phyloP scores from a whole-genome alignment of 2,113 vertebrate genomes.

The Bambusicola thoracicus region DNA sequence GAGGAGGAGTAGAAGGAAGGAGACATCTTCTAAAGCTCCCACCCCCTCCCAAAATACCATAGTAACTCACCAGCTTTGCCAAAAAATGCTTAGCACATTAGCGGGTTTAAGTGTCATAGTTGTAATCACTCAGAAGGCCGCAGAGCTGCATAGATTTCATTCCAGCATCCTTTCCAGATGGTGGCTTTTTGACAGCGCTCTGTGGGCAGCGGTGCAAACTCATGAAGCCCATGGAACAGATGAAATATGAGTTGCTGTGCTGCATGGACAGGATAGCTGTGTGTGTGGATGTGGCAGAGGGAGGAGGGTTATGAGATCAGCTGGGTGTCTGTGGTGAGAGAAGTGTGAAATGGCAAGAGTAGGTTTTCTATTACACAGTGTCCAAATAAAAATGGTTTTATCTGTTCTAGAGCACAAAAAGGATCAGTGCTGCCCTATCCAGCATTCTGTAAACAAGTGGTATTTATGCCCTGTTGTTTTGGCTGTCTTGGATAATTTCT shows the following conservation, averaged over 20 bases:
- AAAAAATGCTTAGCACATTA: slow-evolving; percentile 81
- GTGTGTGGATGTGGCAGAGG: slow-evolving; percentile 24
- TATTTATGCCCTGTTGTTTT: slow-evolving; percentile 26
- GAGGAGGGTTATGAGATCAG: slow-evolving; percentile 24
- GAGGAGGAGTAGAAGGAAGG: too few relatives aligned
- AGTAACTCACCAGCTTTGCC: slow-evolving; percentile 58
- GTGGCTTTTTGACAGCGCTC: slow-evolving; percentile 67
- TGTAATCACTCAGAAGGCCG: slow-evolving; percentile 58
- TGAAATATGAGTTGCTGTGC: slow-evolving; percentile 43
- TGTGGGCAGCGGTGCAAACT: slow-evolving; percentile 60
- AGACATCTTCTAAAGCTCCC: slow-evolving; percentile 40
- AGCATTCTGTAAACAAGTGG: background rate
- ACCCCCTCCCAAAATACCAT: slow-evolving; percentile 63
- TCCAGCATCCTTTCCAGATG: slow-evolving; percentile 72
- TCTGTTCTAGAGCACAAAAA: background rate
- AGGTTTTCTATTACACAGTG: slow-evolving; percentile 21
- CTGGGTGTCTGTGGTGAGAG: slow-evolving; percentile 35
- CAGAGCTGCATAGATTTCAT: slow-evolving; percentile 72
- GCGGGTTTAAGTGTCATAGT: slow-evolving; percentile 63
- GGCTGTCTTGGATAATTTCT: background rate
- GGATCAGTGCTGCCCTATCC: background rate
- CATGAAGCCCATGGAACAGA: slow-evolving; percentile 11
- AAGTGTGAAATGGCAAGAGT: slow-evolving; percentile 26
- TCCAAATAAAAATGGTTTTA: background rate
- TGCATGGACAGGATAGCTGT: background rate